Conservation (phyloP, 1,140 invertebrate species). For the Gryllus bimaculatus region DNA sequence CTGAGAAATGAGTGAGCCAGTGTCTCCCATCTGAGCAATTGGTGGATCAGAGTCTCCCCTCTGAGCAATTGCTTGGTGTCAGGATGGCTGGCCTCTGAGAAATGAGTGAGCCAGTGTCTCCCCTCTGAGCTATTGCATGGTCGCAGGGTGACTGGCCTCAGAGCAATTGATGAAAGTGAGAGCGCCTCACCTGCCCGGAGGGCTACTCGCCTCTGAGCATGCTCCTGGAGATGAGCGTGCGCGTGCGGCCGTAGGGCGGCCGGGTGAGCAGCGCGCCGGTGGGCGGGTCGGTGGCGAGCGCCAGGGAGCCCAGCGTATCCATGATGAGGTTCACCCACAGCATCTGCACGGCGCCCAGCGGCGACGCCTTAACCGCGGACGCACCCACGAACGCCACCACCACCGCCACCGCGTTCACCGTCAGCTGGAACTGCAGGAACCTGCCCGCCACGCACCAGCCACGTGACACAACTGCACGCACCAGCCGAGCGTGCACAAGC, state of each 20-base stretch:
- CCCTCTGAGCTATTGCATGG: not conserved
- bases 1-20: too few relatives aligned
- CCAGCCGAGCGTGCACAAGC: too few relatives aligned
- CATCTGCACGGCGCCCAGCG: constrained; percentile 52
- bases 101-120: not conserved
- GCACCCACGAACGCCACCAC: constrained; percentile 55
- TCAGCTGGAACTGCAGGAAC: constrained; percentile 62
- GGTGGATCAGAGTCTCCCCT: too few relatives aligned
- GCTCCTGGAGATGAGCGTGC: constrained; percentile 46
- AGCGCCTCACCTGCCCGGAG: too few relatives aligned
- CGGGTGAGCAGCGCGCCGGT: constrained; percentile 49
- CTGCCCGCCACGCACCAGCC: constrained; percentile 26
- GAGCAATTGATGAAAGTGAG: not conserved
- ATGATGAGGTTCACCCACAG: constrained; percentile 66
- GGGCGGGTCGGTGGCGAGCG: constrained; percentile 57
- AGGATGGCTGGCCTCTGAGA: not conserved
- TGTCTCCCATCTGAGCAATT: too few relatives aligned
- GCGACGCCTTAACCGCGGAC: constrained; percentile 43
- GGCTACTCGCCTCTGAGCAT: too few relatives aligned
- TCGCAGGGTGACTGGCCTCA: not conserved
- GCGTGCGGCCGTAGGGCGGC: constrained; percentile 57
- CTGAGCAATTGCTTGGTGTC: not conserved
- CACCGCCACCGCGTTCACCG: constrained; percentile 59
- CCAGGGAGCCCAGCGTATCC: constrained; percentile 61
- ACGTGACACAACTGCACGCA: too few relatives aligned